Percentiles rank a stretch among this genome's conserved stretches.
Evolutionary conservation across 1,140 invertebrate genomes (phyloP).

Genomic region (Delia radicum): DNA sequence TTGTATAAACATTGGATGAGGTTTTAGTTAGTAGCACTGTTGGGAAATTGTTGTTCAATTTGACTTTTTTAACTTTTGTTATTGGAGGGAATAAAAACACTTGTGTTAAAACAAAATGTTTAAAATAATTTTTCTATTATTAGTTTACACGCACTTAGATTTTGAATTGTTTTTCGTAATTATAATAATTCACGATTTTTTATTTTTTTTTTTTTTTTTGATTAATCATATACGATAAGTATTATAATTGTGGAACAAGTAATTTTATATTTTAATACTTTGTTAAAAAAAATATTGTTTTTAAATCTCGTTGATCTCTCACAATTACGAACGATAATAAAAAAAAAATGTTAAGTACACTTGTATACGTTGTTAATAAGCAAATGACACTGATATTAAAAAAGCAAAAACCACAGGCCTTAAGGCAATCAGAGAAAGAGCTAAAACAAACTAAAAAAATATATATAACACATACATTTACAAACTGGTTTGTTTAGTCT

Average conservation of each 20-base stretch:
- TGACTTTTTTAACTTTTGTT: background rate
- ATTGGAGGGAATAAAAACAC: background rate
- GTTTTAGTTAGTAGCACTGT: background rate
- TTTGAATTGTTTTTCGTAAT: background rate
- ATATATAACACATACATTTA: constrained; percentile 12
- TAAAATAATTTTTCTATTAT: background rate
- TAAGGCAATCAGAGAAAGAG: background rate
- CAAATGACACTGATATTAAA: background rate
- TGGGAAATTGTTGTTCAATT: background rate
- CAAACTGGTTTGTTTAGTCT: background rate
- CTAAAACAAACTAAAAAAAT: too few species aligned
- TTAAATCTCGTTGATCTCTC: background rate
- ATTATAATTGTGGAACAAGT: too few species aligned
- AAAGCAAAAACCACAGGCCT: background rate
- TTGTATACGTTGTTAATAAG: background rate
- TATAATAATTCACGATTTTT: background rate
- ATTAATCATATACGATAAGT: background rate
- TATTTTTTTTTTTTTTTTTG: background rate
- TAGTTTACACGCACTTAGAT: background rate
- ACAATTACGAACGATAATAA: background rate
- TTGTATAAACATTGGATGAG: background rate
- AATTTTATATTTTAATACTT: background rate
- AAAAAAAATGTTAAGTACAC: too few species aligned
- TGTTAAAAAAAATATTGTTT: background rate
- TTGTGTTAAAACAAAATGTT: background rate